Conservation (phyloP, 2,797 vertebrate species). For the Sebastes paucispinis region DNA sequence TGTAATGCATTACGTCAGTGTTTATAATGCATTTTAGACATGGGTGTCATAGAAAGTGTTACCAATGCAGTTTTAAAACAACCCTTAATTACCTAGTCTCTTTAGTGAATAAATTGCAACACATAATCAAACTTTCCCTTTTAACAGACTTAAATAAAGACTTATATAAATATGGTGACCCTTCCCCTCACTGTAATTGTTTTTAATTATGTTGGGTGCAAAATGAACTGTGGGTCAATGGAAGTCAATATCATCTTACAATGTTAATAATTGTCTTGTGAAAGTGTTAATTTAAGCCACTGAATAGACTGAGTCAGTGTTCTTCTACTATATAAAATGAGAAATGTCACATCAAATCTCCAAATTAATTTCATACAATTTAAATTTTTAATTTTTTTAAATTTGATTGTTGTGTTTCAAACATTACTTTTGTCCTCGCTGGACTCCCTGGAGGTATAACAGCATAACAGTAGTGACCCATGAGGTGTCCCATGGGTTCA, state of each 20-base stretch:
- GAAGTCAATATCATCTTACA: neutral
- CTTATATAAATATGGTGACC: neutral
- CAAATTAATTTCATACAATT: neutral
- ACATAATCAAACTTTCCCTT: neutral
- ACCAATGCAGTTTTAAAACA: neutral
- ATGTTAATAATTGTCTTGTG: neutral
- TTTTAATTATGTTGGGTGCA: too few species aligned
- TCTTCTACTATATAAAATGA: neutral
- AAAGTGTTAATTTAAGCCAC: neutral
- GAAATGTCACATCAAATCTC: neutral
- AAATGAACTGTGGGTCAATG: neutral
- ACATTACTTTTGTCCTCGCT: neutral
- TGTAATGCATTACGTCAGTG: too few species aligned
- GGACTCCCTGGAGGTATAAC: neutral
- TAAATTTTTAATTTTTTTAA: neutral
- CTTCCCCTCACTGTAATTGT: neutral
- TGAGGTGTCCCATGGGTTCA: too few species aligned
- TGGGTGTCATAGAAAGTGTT: neutral
- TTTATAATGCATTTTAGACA: neutral
- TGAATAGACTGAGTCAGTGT: neutral
- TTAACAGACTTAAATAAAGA: neutral
- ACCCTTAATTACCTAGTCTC: neutral
- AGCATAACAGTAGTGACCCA: neutral
- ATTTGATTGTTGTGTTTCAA: neutral
- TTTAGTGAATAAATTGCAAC: neutral